Conservation (phyloP, 2,888 invertebrate species). For the Lacanobia wlatinum region DNA sequence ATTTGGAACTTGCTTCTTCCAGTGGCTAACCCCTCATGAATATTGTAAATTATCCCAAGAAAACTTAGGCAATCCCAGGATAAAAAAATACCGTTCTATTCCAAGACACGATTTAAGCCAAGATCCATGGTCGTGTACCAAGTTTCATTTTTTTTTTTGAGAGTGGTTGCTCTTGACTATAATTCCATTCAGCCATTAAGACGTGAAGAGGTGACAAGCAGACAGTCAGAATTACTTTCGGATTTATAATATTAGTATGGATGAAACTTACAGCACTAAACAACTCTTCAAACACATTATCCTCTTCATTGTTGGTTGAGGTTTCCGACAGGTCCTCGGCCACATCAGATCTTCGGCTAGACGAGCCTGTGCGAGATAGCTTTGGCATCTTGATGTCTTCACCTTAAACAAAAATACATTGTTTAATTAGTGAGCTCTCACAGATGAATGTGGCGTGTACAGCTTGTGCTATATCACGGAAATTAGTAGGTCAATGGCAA, state of each 20-base stretch:
- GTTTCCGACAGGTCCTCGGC: conserved; percentile 93
- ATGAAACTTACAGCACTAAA: conserved; percentile 93
- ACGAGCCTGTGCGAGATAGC: conserved; percentile 84
- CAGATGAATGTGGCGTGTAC: neutral
- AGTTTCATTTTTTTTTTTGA: too few relatives aligned
- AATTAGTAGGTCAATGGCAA: neutral
- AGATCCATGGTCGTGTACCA: too few relatives aligned
- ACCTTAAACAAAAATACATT: conserved; percentile 69
- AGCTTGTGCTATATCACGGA: too few relatives aligned
- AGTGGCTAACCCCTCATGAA: too few relatives aligned
- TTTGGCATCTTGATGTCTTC: conserved; percentile 86
- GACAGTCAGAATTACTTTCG: neutral
- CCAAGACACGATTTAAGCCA: too few relatives aligned
- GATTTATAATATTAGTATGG: neutral
- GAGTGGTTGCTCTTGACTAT: too few relatives aligned
- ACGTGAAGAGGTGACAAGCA: too few relatives aligned
- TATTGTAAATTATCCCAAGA: too few relatives aligned
- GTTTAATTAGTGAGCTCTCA: neutral
- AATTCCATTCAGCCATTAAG: too few relatives aligned
- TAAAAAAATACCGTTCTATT: too few relatives aligned
- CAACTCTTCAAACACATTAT: conserved; percentile 96
- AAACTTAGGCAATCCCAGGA: too few relatives aligned
- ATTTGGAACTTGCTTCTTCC: too few relatives aligned
- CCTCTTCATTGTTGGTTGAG: conserved; percentile 93
- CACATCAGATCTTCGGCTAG: conserved; percentile 89